phyloP scores from a whole-genome alignment of 2,797 vertebrate genomes.

The Pteropus rufus region DNA sequence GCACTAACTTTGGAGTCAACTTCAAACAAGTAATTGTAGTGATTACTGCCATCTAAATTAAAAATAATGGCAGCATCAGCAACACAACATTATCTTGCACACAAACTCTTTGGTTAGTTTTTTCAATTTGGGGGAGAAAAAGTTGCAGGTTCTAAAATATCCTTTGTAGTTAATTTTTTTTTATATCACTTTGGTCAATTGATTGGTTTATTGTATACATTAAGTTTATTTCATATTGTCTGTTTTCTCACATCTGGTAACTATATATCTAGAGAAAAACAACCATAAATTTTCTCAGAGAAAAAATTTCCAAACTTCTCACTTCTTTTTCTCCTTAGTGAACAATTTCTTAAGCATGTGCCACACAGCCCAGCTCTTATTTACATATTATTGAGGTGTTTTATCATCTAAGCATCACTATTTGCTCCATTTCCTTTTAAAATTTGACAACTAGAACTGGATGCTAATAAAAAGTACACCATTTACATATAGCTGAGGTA shows the following conservation, averaged over 20 bases:
- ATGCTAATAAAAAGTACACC: background rate
- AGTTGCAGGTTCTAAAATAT: background rate
- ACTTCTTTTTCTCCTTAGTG: background rate
- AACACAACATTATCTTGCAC: background rate
- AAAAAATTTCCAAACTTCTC: background rate
- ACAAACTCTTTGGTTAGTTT: background rate
- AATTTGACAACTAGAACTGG: background rate
- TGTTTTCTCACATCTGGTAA: background rate
- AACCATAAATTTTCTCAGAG: background rate
- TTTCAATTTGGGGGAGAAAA: background rate
- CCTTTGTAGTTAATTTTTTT: background rate
- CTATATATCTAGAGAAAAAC: background rate
- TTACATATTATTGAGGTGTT: background rate
- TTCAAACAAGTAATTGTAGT: background rate
- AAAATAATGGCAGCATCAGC: background rate
- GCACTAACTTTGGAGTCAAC: background rate
- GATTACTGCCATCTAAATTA: background rate
- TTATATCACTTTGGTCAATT: background rate
- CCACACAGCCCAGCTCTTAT: too few relatives aligned
- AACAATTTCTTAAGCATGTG: background rate
- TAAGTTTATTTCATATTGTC: background rate
- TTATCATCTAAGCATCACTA: background rate
- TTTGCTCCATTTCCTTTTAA: background rate
- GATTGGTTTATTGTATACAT: background rate
- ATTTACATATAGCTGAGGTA: background rate